A percentile compares a stretch with the other conserved stretches of the same genome.
Conservation (phyloP, 2,797 vertebrate species). For the Morus bassanus region DNA sequence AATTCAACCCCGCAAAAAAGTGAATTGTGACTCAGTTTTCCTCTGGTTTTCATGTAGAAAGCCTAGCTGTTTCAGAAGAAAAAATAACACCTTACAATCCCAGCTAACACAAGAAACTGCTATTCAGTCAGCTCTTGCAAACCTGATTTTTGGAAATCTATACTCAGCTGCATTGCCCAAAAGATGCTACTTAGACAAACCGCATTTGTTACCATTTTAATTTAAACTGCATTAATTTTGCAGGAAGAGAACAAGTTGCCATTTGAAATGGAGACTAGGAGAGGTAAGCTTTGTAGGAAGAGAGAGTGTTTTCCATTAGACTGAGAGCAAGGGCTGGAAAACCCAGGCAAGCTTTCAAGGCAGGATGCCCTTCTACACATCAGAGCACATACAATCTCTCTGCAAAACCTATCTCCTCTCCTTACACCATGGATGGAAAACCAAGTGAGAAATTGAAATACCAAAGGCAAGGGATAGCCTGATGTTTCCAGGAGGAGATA, state of each 20-base stretch:
- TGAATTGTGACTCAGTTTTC: neutral
- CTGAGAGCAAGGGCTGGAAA: neutral
- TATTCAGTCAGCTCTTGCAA: neutral
- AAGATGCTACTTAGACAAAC: neutral
- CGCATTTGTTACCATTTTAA: neutral
- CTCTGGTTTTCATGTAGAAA: neutral
- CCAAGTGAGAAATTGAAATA: neutral
- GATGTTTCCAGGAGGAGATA: neutral
- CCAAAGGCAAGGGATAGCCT: neutral
- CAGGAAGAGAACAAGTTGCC: neutral
- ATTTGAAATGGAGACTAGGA: neutral
- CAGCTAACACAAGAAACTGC: neutral
- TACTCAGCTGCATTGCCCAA: neutral
- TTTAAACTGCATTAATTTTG: neutral
- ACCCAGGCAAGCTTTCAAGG: neutral
- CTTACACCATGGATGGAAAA: neutral
- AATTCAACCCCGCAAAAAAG: neutral
- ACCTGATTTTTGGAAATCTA: neutral
- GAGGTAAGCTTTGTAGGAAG: neutral
- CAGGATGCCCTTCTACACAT: neutral
- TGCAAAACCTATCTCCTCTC: neutral
- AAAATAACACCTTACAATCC: neutral
- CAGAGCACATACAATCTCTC: neutral
- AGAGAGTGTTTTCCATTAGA: neutral
- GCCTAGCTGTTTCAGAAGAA: neutral